Evolutionary conservation across 2,888 invertebrate genomes (phyloP).

Genomic region (Gortyna flavago): DNA sequence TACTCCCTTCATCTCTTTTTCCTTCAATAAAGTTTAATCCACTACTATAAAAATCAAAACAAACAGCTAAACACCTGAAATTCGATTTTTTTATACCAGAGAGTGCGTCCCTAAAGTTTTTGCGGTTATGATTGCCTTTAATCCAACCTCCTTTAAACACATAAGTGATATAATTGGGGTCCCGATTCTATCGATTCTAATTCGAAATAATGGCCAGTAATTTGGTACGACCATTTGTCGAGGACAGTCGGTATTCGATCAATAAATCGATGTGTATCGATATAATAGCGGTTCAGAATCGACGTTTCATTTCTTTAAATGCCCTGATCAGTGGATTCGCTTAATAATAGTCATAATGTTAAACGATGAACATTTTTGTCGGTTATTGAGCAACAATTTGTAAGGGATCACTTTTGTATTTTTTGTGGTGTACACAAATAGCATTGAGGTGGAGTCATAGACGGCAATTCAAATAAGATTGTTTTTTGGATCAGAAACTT

Average conservation of each 20-base stretch:
- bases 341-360: slow-evolving; percentile 89
- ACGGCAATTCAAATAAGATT: slow-evolving; percentile 9
- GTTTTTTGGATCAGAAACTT: neutral
- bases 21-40: slow-evolving; percentile 45
- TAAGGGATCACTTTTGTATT: slow-evolving; percentile 61
- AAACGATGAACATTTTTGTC: slow-evolving; percentile 84
- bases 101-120: slow-evolving; percentile 74
- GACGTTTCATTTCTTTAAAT: slow-evolving; percentile 90
- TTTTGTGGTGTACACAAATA: slow-evolving; percentile 60
- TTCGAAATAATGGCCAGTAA: slow-evolving; percentile 89
- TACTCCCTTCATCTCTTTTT: slow-evolving; percentile 26
- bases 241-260: slow-evolving; percentile 90
- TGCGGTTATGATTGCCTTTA: slow-evolving; percentile 83
- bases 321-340: slow-evolving; percentile 87
- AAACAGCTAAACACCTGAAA: slow-evolving; percentile 69
- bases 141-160: slow-evolving; percentile 89
- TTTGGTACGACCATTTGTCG: slow-evolving; percentile 88
- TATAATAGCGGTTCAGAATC: slow-evolving; percentile 87
- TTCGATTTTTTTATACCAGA: slow-evolving; percentile 65
- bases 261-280: slow-evolving; percentile 90
- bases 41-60: slow-evolving; percentile 68
- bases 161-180: slow-evolving; percentile 90
- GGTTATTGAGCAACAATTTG: slow-evolving; percentile 75
- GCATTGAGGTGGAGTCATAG: slow-evolving; percentile 26
- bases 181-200: slow-evolving; percentile 89